These are phyloP conservation scores for Sarotherodon lohbergeri DNA, from an alignment of 2,113 vertebrate species.

Conservation along the genomic window DNA sequence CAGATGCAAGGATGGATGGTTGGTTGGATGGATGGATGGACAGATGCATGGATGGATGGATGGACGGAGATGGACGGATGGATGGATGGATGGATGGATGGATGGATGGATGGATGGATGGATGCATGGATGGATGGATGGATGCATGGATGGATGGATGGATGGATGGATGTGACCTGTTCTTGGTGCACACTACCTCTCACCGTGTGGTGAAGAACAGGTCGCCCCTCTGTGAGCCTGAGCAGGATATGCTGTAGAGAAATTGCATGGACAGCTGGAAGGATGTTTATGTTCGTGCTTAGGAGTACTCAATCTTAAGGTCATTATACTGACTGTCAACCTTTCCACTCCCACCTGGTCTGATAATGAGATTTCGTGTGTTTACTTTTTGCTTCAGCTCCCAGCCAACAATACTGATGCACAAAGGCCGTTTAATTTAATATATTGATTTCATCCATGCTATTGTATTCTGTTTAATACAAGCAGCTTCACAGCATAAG, in stretches of 20 bases:
- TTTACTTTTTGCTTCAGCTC: slow-evolving; percentile 17
- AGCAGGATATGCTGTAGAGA: neutral
- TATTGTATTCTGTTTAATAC: neutral
- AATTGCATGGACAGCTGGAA: neutral
- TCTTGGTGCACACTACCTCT: neutral
- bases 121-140: too few relatives aligned
- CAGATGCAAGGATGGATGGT: too few relatives aligned
- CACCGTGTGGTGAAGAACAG: neutral
- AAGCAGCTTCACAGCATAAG: neutral
- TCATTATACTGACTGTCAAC: neutral
- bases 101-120: too few relatives aligned
- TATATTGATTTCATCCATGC: neutral
- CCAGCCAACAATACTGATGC: neutral
- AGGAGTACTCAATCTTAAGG: fast-evolving
- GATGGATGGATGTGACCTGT: neutral
- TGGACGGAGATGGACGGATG: too few relatives aligned
- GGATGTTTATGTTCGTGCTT: neutral
- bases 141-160: neutral
- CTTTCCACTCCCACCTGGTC: neutral
- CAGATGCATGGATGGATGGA: too few relatives aligned
- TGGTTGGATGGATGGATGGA: too few relatives aligned
- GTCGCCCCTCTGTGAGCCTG: neutral
- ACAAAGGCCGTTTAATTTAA: neutral
- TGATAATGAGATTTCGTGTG: neutral
- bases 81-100: fast-evolving